These are phyloP conservation scores for Poeciliopsis turrubarensis DNA, from an alignment of 2,113 vertebrate genomes.

Conservation along the genomic window DNA sequence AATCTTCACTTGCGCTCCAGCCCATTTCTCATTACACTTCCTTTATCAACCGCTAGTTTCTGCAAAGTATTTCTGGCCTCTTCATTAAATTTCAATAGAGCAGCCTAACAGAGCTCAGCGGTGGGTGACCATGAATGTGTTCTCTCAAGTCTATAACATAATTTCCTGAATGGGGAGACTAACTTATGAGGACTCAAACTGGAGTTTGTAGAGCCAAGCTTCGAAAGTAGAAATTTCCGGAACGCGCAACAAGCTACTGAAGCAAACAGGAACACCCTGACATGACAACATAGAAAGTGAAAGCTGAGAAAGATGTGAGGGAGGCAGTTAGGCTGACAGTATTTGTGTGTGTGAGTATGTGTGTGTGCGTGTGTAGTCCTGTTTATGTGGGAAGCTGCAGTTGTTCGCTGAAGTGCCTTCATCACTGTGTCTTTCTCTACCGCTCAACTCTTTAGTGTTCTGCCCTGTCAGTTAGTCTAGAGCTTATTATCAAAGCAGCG, in stretches of 20 bases:
- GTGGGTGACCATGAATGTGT: neutral
- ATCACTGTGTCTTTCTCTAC: neutral
- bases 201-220: constrained; percentile 7
- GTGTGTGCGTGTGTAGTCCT: neutral
- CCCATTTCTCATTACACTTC: neutral
- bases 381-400: constrained; percentile 21
- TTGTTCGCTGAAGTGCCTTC: constrained; percentile 36
- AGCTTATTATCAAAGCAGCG: constrained; percentile 14
- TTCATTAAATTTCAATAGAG: neutral
- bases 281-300: constrained; percentile 38
- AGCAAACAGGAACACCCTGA: constrained; percentile 36
- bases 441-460: constrained; percentile 11
- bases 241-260: constrained; percentile 6
- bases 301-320: constrained; percentile 16
- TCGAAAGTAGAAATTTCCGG: constrained; percentile 12
- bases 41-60: neutral
- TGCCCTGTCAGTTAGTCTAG: constrained; percentile 12
- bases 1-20: neutral
- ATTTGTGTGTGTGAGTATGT: constrained; percentile 3
- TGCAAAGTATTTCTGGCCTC: neutral
- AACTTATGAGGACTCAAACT: neutral
- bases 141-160: neutral
- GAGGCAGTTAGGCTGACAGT: constrained; percentile 1
- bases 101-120: neutral
- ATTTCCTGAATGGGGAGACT: neutral